Base-by-base conservation (phyloP, 2,888 invertebrate genomes). In the Diaperis boleti region DNA sequence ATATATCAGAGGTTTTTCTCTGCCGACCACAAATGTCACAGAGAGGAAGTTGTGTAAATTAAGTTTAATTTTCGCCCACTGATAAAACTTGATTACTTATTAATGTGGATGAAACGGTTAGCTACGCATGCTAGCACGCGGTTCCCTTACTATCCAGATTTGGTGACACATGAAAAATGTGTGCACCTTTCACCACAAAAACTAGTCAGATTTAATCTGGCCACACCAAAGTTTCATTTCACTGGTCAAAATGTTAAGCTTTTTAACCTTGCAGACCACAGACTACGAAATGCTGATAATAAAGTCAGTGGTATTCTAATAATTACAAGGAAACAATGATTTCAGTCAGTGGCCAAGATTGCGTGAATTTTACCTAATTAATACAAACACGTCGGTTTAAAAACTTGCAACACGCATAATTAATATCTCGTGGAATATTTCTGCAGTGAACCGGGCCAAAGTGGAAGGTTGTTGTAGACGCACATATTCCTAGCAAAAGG, bases 311-410 rank as follows among this genome's bases (percentile, higher is more conserved):
- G 10, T 31, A 13, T 35, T 44, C 8, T 44, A 45, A 56, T 56
- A 13, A 45, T 45, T 45, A 8, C 13, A 20, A 35, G 13, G 18
- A 55, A 56, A 56, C 45, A 56, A 56, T 56, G 56, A 44, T 29
- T 33, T 7, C 14, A 33, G 15, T 31, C 26, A 29, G 45, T 42
- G 45, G 56, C 29, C 45, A 56, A 4, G 55, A 55, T 42, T 55
- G 42, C 44, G 56, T 56, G 56, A 45, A 56, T 56, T 56, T 56
- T 22, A 56, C 56, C 56, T 56, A 49, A 59, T 59, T 39, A 59
- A 49, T 59, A 29, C 59, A 15, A 59, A 59, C 39, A 49, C 37
- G 37, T 56, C 14, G 33, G 14, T 8, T 57, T 47, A 45, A 26
- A 39, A 31, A 56, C 31, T 42, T 56, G 13, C 17, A 15, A 41